Conservation (phyloP, 2,888 invertebrate genomes). For the Tholera decimalis region DNA sequence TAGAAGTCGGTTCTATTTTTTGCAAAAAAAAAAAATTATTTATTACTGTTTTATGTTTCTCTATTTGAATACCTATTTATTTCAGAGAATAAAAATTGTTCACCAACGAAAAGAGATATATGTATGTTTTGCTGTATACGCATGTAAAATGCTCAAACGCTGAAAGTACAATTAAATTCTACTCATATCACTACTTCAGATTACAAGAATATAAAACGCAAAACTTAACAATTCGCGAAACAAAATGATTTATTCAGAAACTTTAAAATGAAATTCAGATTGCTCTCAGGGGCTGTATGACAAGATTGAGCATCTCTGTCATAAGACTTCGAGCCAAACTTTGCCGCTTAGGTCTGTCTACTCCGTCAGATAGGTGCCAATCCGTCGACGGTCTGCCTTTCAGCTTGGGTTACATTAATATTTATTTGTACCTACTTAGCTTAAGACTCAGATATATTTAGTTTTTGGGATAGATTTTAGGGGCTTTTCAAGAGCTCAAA, state of each 20-base stretch:
- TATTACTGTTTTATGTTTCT: no score
- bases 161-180: background rate
- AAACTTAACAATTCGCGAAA: conserved; percentile 31
- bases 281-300: conserved; percentile 24
- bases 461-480: conserved; percentile 12
- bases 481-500: background rate
- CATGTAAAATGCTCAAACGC: background rate
- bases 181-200: background rate
- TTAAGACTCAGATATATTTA: conserved; percentile 36
- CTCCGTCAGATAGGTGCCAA: conserved; percentile 64
- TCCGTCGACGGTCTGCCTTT: conserved; percentile 50
- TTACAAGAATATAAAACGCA: conserved; percentile 18
- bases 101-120: no score
- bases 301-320: conserved; percentile 54
- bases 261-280: conserved; percentile 56
- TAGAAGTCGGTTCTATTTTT: no score
- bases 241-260: conserved; percentile 48
- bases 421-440: conserved; percentile 65
- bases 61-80: no score
- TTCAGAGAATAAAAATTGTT: no score
- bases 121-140: no score
- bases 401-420: conserved; percentile 67
- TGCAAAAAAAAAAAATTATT: no score
- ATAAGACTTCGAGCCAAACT: conserved; percentile 31
- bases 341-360: conserved; percentile 58